Percentiles rank a stretch among this genome's conserved stretches.
Evolutionary conservation across 2,113 vertebrate species (phyloP).

Genomic region (Leptobrachium leishanense): DNA sequence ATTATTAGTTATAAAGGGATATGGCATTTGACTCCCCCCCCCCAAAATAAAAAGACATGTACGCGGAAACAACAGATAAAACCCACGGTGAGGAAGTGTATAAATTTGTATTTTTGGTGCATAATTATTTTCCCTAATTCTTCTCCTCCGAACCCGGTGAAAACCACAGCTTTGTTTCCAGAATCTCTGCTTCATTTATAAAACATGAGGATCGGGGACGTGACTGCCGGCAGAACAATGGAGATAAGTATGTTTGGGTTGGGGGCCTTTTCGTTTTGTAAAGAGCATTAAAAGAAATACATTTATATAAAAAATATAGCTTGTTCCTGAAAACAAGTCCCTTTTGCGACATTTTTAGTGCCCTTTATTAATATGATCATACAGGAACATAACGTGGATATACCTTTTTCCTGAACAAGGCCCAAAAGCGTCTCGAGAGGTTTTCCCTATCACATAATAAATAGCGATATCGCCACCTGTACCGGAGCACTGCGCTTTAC

Average conservation of each 20-base stretch:
- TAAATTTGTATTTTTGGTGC: neutral
- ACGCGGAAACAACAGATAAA: too few species aligned
- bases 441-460: too few species aligned
- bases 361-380: too few species aligned
- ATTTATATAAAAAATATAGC: neutral
- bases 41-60: too few species aligned
- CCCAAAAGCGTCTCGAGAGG: neutral
- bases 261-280: neutral
- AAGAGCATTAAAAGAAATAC: too few species aligned
- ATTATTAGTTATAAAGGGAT: too few species aligned
- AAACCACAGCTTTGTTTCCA: neutral
- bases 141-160: neutral
- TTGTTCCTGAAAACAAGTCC: neutral
- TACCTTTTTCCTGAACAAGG: neutral
- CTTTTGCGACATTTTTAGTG: neutral
- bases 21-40: too few species aligned
- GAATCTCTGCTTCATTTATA: conserved; percentile 12
- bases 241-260: neutral
- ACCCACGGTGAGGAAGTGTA: too few species aligned
- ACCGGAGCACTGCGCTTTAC: too few species aligned
- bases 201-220: conserved; percentile 15
- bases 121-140: conserved; percentile 14
- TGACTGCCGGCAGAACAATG: conserved; percentile 4
- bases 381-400: neutral
- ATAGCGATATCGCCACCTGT: too few species aligned